Conservation (phyloP, 2,113 vertebrate species). For the Capra hircus region DNA sequence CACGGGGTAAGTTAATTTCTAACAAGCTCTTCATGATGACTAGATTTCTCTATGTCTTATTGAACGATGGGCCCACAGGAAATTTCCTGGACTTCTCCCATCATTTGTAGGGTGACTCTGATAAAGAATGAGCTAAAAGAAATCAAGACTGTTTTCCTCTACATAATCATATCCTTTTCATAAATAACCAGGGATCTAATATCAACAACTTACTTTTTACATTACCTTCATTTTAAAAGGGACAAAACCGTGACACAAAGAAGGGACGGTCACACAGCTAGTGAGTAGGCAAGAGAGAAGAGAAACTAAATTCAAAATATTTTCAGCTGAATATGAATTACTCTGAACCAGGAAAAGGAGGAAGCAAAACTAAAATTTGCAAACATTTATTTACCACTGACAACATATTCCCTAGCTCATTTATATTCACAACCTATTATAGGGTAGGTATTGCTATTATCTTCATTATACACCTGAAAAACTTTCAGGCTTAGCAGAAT, state of each 20-base stretch:
- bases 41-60: not conserved
- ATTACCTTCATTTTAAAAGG: slow-evolving; percentile 20
- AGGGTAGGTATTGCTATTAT: not conserved
- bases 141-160: not conserved
- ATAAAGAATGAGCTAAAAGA: slow-evolving; percentile 31
- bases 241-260: slow-evolving; percentile 22
- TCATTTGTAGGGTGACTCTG: not conserved
- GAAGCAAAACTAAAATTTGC: not conserved
- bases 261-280: not conserved
- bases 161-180: not conserved
- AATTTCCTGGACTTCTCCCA: not conserved
- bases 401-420: not conserved
- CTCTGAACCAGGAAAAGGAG: not conserved
- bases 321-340: not conserved
- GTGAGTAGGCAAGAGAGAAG: not conserved
- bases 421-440: not conserved
- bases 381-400: not conserved
- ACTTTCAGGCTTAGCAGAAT: not conserved
- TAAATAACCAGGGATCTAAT: not conserved
- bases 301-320: not conserved
- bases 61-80: not conserved
- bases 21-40: not conserved
- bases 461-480: not conserved
- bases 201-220: slow-evolving; percentile 9
- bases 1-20: not conserved